Percentiles rank a stretch among this genome's conserved stretches.
Conservation (phyloP, 2,113 vertebrate genomes). For the Oncorhynchus tshawytscha region DNA sequence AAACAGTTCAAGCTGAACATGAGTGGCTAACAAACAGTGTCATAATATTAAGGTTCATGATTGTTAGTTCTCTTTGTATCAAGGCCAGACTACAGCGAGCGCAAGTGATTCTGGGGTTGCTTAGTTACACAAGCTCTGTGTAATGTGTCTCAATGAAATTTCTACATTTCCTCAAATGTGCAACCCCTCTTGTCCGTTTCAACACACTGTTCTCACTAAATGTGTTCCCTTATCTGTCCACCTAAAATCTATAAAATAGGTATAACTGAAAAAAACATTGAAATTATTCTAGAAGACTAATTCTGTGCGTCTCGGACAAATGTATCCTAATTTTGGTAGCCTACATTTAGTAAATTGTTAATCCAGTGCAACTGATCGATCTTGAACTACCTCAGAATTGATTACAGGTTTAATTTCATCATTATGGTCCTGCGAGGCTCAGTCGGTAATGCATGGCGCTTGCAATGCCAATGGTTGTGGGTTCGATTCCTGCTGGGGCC, state of each 20-base stretch:
- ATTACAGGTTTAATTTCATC: too few species aligned
- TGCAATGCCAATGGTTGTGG: too few species aligned
- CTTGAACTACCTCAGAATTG: too few species aligned
- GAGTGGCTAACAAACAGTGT: conserved; percentile 11
- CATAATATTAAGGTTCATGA: background rate
- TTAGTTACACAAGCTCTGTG: conserved; percentile 54
- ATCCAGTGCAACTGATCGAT: too few species aligned
- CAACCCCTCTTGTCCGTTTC: conserved; percentile 27
- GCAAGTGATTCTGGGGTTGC: background rate
- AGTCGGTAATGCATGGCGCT: too few species aligned
- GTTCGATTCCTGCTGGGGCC: too few species aligned
- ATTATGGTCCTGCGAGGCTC: too few species aligned
- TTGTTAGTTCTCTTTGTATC: background rate
- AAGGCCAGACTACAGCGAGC: conserved; percentile 14
- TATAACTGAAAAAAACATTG: background rate
- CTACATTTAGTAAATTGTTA: too few species aligned
- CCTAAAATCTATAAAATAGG: background rate
- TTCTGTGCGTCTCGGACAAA: too few species aligned
- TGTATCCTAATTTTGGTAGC: too few species aligned
- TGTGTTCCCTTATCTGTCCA: background rate
- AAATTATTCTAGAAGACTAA: too few species aligned
- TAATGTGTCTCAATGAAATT: conserved; percentile 39
- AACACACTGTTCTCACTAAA: background rate
- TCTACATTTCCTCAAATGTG: conserved; percentile 49
- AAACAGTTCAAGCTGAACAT: conserved; percentile 1